Conservation (phyloP, 2,113 vertebrate species). For the Physeter macrocephalus region DNA sequence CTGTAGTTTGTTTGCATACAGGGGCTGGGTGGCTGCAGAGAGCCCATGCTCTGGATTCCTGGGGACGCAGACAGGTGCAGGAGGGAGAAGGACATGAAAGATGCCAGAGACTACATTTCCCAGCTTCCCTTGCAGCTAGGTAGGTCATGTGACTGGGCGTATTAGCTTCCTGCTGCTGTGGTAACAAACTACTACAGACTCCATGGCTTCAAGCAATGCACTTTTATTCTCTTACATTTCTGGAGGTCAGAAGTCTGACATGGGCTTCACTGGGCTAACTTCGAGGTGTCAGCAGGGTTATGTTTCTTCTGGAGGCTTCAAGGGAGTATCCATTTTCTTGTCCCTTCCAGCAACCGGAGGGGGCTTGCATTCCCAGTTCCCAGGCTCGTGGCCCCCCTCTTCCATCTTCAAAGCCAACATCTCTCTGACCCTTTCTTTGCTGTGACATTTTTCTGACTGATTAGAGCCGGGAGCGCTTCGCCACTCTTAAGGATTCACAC, state of each 20-base stretch:
- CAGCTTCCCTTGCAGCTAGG: background rate
- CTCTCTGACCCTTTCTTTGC: background rate
- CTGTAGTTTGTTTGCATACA: no score
- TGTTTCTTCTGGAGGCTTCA: background rate
- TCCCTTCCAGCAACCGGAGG: background rate
- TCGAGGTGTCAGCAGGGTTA: background rate
- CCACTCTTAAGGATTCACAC: background rate
- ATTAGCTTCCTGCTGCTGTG: background rate
- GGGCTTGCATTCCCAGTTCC: no score
- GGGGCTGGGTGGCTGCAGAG: background rate
- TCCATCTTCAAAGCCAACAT: background rate
- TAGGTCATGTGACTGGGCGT: rapidly evolving
- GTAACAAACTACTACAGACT: background rate
- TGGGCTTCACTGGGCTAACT: background rate
- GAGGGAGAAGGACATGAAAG: background rate
- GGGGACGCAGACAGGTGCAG: no score
- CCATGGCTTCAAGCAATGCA: background rate
- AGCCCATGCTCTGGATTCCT: background rate
- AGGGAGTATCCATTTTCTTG: no score
- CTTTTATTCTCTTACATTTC: rapidly evolving
- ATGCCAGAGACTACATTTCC: background rate
- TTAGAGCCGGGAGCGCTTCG: background rate
- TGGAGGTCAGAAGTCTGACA: background rate
- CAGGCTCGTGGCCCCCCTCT: rapidly evolving
- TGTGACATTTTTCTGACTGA: background rate